Conservation (phyloP, 2,888 invertebrate species). For the Eumacrocentrus americanus region DNA sequence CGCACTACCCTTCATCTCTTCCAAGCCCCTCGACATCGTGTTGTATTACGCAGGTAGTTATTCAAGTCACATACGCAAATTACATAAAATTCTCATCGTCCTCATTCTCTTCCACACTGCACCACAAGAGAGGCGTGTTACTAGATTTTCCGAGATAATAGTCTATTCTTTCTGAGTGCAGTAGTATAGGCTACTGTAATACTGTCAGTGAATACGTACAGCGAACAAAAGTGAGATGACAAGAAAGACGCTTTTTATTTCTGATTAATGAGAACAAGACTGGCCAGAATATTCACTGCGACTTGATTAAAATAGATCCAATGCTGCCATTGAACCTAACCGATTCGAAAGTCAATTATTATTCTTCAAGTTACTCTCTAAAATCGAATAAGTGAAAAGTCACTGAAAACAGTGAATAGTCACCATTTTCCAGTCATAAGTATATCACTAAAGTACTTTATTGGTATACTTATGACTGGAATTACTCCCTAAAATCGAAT, state of each 20-base stretch:
- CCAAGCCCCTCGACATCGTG: constrained; percentile 37
- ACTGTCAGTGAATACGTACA: no score
- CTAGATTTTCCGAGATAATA: constrained; percentile 41
- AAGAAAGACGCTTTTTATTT: no score
- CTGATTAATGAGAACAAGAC: background rate
- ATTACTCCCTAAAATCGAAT: no score
- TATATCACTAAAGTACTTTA: no score
- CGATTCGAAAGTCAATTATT: constrained; percentile 2
- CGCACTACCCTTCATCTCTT: constrained; percentile 29
- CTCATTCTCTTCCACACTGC: constrained; percentile 4
- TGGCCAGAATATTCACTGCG: background rate
- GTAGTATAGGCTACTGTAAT: no score
- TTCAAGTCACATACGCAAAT: constrained; percentile 57
- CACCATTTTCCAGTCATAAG: no score
- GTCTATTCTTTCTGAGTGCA: constrained; percentile 33
- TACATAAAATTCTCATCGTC: constrained; percentile 51
- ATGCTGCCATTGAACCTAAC: constrained; percentile 6
- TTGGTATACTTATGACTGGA: no score
- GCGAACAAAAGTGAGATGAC: no score
- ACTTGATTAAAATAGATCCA: background rate
- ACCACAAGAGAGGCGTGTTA: constrained; percentile 20
- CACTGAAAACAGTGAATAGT: no score
- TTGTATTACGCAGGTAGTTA: constrained; percentile 56
- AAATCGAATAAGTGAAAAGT: no score
- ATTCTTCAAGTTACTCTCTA: no score